These are phyloP conservation scores for Malurus elegans DNA, from an alignment of 2,113 vertebrate genomes.

Conservation along the genomic window DNA sequence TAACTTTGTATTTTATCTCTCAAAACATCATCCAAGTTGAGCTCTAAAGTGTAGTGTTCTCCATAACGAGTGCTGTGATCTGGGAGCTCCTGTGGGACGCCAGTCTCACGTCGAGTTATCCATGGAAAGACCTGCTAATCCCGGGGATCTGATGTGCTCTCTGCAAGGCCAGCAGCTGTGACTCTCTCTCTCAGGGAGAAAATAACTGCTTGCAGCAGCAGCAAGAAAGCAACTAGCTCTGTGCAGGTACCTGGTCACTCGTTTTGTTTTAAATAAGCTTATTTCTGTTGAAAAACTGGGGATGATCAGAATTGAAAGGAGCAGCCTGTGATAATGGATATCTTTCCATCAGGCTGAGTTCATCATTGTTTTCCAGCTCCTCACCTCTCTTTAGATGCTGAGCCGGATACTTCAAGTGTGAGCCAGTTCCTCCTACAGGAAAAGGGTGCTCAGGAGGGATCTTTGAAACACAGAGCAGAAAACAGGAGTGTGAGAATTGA, in stretches of 20 bases:
- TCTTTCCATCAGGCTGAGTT: background rate
- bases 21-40: background rate
- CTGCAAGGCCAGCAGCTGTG: background rate
- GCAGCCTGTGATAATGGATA: background rate
- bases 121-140: constrained; percentile 41
- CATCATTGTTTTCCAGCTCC: background rate
- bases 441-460: background rate
- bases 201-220: background rate
- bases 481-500: background rate
- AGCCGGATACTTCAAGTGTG: too few species aligned
- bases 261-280: background rate
- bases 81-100: background rate
- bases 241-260: background rate
- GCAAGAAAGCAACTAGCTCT: background rate
- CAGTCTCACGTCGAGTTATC: background rate
- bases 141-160: background rate
- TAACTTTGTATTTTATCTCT: constrained; percentile 50
- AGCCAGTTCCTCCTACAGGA: background rate
- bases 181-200: background rate
- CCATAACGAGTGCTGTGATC: constrained; percentile 5
- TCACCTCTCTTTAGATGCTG: background rate
- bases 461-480: background rate
- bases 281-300: background rate
- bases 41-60: constrained; percentile 30
- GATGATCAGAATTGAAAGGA: background rate